Evolutionary conservation across 2,888 invertebrate species (phyloP), one percentile per base, ranked within the genome.

Genomic region (Suillia variegata): DNA sequence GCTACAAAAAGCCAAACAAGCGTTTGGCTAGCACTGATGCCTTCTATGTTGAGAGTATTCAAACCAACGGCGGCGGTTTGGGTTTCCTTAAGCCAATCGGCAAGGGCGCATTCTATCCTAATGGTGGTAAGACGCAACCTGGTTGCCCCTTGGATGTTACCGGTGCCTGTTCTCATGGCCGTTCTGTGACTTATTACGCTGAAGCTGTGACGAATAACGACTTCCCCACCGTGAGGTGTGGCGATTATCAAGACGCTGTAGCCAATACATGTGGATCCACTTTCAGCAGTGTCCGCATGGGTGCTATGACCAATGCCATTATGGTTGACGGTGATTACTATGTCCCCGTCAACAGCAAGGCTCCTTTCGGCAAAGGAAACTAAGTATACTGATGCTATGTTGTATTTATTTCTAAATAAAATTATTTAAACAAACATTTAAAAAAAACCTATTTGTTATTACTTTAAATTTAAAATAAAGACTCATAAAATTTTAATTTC

Each of bases 61-160:
- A 80, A 47, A 80, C 80, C 2, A 70, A 78, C 62, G 76, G 70
- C 1, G 77, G 74, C 1, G 15, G 17, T 1, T 61, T 78, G 15
- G 80, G 82, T 1, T 79, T 78, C 67, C 63, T 75, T 10, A 63
- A 68, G 62, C 81, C 81, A 33, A 74, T 81, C 22, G 81, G 80
- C 58, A 82, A 82, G 77, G 82, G 82, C 73, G 82, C 82, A 73
- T 84, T 85, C 80, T 85, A 85, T 81, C 85, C 84, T 74, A 85
- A 83, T 81, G 80, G 81, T 62, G 80, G 83, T 79, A 83, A 84
- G 79, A 82, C 82, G 76, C 85, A 86, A 80, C 78, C 82, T 66
- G 83, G 84, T 76, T 85, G 85, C 80, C 81, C 79, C 66, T 68
- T 73, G 63, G 80, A 79, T 76, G 34, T 75, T 34, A 75, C 73